Evolutionary conservation across 30 jellyfish, hydroid and myxozoan species (phyloP).

Genomic region (Hydractinia symbiolongicarpus): DNA sequence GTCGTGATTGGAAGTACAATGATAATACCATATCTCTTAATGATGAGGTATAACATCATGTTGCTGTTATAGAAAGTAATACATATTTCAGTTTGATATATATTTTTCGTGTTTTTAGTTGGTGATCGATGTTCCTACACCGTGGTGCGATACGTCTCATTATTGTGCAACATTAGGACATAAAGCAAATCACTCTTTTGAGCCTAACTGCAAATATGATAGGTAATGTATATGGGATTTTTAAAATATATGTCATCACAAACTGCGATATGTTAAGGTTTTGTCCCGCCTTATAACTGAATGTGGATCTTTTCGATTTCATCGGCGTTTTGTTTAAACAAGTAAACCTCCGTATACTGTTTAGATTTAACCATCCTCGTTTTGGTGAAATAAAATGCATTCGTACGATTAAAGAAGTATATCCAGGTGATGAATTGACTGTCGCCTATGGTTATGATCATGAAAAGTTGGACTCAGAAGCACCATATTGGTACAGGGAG

Average conservation of each 20-base stretch:
- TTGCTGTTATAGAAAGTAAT: too few species aligned
- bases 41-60: slow-evolving; percentile 41
- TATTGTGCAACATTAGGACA: slow-evolving; percentile 82
- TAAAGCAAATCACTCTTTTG: slow-evolving; percentile 89
- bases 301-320: not conserved
- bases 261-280: not conserved
- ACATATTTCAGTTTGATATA: not conserved
- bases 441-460: slow-evolving; percentile 92
- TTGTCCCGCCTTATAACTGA: not conserved
- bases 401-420: slow-evolving; percentile 66
- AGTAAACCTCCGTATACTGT: not conserved
- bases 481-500: slow-evolving; percentile 76
- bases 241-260: too few species aligned
- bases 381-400: slow-evolving; percentile 88
- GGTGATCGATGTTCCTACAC: slow-evolving; percentile 82
- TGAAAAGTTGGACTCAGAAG: slow-evolving; percentile 59
- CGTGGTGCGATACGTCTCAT: slow-evolving; percentile 17
- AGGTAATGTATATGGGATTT: slow-evolving; percentile 34
- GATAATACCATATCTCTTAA: slow-evolving; percentile 82
- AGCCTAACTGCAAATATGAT: slow-evolving; percentile 81
- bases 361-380: slow-evolving; percentile 63
- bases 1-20: slow-evolving; percentile 77
- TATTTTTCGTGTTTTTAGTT: slow-evolving; percentile 24
- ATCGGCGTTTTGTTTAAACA: not conserved
- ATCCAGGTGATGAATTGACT: slow-evolving; percentile 78